Evolutionary conservation across 2,797 vertebrate genomes (phyloP).

Genomic region (Amblyopsis hoosieri): DNA sequence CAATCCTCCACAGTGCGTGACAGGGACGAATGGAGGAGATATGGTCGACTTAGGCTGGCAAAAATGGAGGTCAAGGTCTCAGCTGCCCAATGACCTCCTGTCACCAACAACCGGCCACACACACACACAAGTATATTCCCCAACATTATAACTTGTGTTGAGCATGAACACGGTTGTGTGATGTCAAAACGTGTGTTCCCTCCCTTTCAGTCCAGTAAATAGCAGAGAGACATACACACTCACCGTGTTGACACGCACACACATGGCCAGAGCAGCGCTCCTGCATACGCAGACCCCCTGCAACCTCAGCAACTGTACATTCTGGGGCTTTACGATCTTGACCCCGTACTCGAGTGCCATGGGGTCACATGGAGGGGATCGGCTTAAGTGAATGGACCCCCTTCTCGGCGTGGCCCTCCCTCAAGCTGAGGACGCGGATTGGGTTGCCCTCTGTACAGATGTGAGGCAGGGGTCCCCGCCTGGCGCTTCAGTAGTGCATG

Average conservation of each 20-base stretch:
- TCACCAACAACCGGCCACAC: slow-evolving; percentile 41
- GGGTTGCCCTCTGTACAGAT: slow-evolving; percentile 70
- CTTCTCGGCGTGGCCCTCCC: slow-evolving; percentile 48
- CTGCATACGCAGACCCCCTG: slow-evolving; percentile 33
- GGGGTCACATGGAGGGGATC: slow-evolving; percentile 57
- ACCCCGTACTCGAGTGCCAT: slow-evolving; percentile 67
- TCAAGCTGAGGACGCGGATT: slow-evolving; percentile 65
- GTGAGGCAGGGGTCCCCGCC: slow-evolving; percentile 51
- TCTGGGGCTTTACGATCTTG: slow-evolving; percentile 73
- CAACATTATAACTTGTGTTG: too few species aligned
- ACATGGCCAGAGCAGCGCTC: slow-evolving; percentile 6
- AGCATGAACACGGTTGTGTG: too few species aligned
- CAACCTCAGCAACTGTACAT: slow-evolving; percentile 70
- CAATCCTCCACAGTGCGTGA: slow-evolving; percentile 51
- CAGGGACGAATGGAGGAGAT: slow-evolving; percentile 64
- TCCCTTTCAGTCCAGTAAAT: background rate
- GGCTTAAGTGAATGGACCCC: slow-evolving; percentile 69
- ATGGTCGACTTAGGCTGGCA: slow-evolving; percentile 56
- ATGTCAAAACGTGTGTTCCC: too few species aligned
- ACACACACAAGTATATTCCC: slow-evolving; percentile 26
- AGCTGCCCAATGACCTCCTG: slow-evolving; percentile 50
- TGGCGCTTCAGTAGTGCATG: slow-evolving; percentile 21
- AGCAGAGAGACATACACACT: slow-evolving; percentile 21
- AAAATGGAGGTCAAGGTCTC: slow-evolving; percentile 38
- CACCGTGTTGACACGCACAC: slow-evolving; percentile 59